phyloP scores from a whole-genome alignment of 2,888 invertebrate genomes.

The Lasius fuliginosus region DNA sequence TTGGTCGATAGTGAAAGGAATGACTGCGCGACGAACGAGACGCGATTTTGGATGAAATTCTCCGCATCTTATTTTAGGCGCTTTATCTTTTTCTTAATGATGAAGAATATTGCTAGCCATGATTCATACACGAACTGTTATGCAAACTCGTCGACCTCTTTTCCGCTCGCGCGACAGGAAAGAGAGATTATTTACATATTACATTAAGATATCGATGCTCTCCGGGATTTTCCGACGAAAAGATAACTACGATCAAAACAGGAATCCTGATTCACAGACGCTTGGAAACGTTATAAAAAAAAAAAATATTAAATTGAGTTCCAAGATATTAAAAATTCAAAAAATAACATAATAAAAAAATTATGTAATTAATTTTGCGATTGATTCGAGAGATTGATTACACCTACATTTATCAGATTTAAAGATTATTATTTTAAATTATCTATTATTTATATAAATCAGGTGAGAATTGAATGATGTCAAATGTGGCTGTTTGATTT shows the following conservation, averaged over 20 bases:
- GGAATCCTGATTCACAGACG: not conserved
- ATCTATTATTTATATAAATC: not conserved
- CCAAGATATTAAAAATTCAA: not conserved
- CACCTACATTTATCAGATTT: not conserved
- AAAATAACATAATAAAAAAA: not conserved
- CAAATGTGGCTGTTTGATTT: not conserved
- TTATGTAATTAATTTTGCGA: not conserved
- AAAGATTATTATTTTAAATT: not conserved
- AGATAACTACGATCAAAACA: not conserved
- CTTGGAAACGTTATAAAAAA: not conserved
- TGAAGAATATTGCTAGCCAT: slow-evolving; percentile 10
- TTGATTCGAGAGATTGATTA: not conserved
- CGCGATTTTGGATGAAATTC: slow-evolving; percentile 32
- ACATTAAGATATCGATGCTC: not conserved
- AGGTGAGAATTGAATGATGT: not conserved
- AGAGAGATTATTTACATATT: not conserved
- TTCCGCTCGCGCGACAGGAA: not conserved
- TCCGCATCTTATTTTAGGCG: not conserved
- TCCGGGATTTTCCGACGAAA: not conserved
- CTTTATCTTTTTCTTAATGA: slow-evolving; percentile 19
- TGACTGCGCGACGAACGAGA: not conserved
- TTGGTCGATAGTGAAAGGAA: slow-evolving; percentile 58
- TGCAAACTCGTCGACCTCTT: slow-evolving; percentile 3
- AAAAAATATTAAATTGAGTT: not conserved
- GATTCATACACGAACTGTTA: not conserved